Evolutionary conservation across 1,140 invertebrate species (phyloP).

Genomic region (Phortica variegata): DNA sequence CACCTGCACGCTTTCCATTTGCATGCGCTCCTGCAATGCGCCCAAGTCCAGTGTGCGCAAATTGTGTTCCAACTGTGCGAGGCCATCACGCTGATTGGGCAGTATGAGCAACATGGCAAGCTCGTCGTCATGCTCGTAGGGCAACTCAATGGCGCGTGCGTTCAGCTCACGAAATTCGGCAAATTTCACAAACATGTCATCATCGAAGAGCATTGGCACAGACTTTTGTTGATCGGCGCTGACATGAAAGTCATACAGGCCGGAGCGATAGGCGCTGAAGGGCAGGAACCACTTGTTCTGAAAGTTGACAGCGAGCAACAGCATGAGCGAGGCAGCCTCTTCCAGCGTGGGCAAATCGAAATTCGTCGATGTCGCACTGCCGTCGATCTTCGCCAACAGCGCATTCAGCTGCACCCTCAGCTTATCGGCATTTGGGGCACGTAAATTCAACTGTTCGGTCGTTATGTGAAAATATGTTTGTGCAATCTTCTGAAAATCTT

Average conservation of each 20-base stretch:
- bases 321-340: constrained; percentile 15
- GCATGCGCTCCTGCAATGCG: constrained; percentile 35
- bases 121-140: constrained; percentile 59
- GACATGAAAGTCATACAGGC: constrained; percentile 43
- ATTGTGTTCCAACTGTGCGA: constrained; percentile 59
- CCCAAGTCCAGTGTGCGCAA: constrained; percentile 56
- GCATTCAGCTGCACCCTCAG: constrained; percentile 23
- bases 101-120: constrained; percentile 63
- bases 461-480: constrained; percentile 48
- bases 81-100: constrained; percentile 61
- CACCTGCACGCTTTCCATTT: constrained; percentile 59
- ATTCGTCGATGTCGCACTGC: constrained; percentile 26
- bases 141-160: constrained; percentile 57
- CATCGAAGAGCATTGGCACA: constrained; percentile 50
- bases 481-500: constrained; percentile 48
- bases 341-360: background rate
- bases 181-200: constrained; percentile 51
- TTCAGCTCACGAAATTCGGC: constrained; percentile 54
- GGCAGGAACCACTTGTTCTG: constrained; percentile 52
- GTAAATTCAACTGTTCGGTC: constrained; percentile 23
- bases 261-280: constrained; percentile 45
- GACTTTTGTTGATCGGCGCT: constrained; percentile 12
- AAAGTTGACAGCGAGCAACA: constrained; percentile 33
- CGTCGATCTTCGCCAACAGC: constrained; percentile 24
- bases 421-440: constrained; percentile 35